Conservation (phyloP, 35 echinoderm and acorn worm species). For the Lytechinus variegatus region DNA sequence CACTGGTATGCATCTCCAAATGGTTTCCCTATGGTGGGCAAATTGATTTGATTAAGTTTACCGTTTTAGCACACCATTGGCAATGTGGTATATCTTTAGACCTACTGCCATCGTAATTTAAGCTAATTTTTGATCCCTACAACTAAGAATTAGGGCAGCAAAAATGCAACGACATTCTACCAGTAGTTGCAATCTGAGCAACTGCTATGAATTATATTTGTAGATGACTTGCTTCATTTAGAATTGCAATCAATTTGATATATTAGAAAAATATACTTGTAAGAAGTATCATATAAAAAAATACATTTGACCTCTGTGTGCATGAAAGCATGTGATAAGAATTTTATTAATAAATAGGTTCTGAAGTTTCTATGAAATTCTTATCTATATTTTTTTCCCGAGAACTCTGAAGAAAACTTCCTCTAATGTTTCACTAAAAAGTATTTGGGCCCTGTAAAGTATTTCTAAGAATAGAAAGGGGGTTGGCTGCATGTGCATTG, state of each 20-base stretch:
- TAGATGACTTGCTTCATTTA: not conserved
- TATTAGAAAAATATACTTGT: not conserved
- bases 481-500: too few species aligned
- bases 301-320: too few species aligned
- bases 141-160: not conserved
- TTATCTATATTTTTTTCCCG: too few species aligned
- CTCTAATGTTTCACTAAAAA: too few species aligned
- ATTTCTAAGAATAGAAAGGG: too few species aligned
- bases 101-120: not conserved
- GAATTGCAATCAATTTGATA: not conserved
- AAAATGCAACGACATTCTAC: not conserved
- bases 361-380: too few species aligned
- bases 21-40: not conserved
- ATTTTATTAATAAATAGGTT: too few species aligned
- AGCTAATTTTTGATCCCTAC: not conserved
- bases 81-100: conserved; percentile 12
- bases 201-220: not conserved
- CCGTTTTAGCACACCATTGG: not conserved
- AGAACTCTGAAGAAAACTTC: too few species aligned
- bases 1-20: not conserved
- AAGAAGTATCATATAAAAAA: not conserved
- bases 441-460: too few species aligned
- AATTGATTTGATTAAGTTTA: conserved; percentile 11
- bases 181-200: not conserved
- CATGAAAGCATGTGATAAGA: too few species aligned